Conservation (phyloP, 2,888 invertebrate genomes). For the Pristionchus maxplancki region DNA sequence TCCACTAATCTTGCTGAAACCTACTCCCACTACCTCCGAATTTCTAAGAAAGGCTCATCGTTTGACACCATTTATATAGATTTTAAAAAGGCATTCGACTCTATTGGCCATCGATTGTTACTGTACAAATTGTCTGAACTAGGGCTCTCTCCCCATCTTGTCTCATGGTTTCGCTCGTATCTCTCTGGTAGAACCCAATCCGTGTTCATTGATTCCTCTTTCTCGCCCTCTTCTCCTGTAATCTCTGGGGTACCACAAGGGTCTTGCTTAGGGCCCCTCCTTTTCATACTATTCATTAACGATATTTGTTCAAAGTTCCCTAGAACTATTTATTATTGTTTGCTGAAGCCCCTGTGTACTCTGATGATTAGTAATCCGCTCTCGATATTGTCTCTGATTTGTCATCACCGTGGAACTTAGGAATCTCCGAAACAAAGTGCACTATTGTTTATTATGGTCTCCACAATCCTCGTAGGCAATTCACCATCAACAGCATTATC, state of each 20-base stretch:
- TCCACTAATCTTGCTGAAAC: slow-evolving; percentile 11
- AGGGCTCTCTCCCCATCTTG: not conserved
- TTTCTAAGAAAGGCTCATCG: not conserved
- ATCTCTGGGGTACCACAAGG: not conserved
- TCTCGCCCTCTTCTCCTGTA: not conserved
- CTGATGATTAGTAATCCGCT: not conserved
- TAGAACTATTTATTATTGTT: not conserved
- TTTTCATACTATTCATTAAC: too few relatives aligned
- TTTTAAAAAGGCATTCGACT: not conserved
- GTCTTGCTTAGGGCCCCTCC: too few relatives aligned
- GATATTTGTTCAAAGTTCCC: not conserved
- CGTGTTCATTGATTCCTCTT: not conserved
- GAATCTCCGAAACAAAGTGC: not conserved
- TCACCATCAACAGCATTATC: not conserved
- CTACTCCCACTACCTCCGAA: not conserved
- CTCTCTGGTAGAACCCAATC: too few relatives aligned
- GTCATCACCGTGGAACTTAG: not conserved
- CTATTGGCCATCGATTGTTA: not conserved
- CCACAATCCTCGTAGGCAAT: not conserved
- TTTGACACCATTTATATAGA: too few relatives aligned
- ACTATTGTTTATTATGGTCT: not conserved
- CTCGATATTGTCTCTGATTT: not conserved
- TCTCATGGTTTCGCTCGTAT: not conserved
- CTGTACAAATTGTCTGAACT: not conserved
- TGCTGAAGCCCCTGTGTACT: not conserved